Base-by-base conservation (phyloP, 2,888 invertebrate genomes). In the Tenthredo mesomela region DNA sequence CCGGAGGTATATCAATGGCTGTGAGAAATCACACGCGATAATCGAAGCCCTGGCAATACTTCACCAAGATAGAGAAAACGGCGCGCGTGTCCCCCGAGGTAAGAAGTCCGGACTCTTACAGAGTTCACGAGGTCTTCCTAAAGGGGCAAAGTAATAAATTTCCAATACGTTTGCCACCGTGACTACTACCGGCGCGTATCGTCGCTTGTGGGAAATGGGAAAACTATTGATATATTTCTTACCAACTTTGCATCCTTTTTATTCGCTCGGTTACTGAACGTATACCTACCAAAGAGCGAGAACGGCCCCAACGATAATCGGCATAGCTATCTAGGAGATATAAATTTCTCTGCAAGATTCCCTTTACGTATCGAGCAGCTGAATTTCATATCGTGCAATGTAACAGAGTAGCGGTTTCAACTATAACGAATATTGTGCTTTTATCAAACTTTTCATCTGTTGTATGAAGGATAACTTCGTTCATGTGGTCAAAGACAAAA, bases 61-160 rank as follows among this genome's bases (percentile, higher is more conserved):
- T 90, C 89, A 90, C 89, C 89, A 89, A 87, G 89, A 90, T 90
- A 89, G 50, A 80, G 80, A 61, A 77, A 80, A 37, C 80, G 61
- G 58, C 37, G 58, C 37, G 61, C 33, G 25, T 37, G 58, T 50
- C 40, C 61, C 80, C 61, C 37, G 58, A 61, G 40, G 37, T 61
- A 80, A 54, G 33, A 40, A 80, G 80, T 58, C 33, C 40, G 50
- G 47, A 40, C 37, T 75, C 75, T 43, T 15, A 50, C 40, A 33
- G 78, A 84, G 84, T 84, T 77, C 80, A 75, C 43, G 33, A 78
- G 84, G 84, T 37, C 75, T 29, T 80, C 61, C 61, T 61, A 33
- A 21, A 67, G 67, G 33, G n/a, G 84, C 80, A 21, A 84, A 78
- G 84, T 84, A 80, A 84, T 84, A 84, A 84, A 84, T 84, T 84